These are phyloP conservation scores for Epinephelus lanceolatus DNA, from an alignment of 2,113 vertebrate genomes.

Conservation along the genomic window DNA sequence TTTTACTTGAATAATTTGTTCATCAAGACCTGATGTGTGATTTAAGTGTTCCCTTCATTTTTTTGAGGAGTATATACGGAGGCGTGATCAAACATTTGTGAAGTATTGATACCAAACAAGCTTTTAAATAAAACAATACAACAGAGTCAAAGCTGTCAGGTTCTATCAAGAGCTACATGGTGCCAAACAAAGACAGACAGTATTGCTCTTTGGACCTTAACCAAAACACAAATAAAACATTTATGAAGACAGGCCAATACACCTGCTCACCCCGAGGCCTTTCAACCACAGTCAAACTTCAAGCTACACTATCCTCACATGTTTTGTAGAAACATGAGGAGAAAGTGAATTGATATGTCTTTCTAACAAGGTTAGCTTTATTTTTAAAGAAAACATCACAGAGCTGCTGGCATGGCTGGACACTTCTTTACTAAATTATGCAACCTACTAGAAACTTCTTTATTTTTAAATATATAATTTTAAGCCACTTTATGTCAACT, in stretches of 20 bases:
- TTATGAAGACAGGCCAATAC: constrained; percentile 37
- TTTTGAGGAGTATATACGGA: too few relatives aligned
- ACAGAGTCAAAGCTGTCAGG: constrained; percentile 24
- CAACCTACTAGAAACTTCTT: background rate
- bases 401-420: background rate
- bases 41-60: too few relatives aligned
- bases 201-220: constrained; percentile 15
- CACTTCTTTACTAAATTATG: background rate
- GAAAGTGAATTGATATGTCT: background rate
- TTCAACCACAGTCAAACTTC: background rate
- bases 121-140: constrained; percentile 25
- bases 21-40: too few relatives aligned
- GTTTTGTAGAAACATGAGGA: background rate
- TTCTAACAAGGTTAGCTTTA: background rate
- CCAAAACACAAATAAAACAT: constrained; percentile 15
- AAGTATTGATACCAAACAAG: constrained; percentile 8
- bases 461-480: background rate
- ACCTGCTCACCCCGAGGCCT: background rate
- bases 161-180: constrained; percentile 6
- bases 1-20: too few relatives aligned
- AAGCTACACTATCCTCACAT: background rate
- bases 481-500: background rate
- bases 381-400: background rate
- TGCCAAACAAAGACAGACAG: background rate
- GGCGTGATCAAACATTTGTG: background rate